These are phyloP conservation scores for Thera obeliscata DNA, from an alignment of 2,888 invertebrate species.

Conservation along the genomic window DNA sequence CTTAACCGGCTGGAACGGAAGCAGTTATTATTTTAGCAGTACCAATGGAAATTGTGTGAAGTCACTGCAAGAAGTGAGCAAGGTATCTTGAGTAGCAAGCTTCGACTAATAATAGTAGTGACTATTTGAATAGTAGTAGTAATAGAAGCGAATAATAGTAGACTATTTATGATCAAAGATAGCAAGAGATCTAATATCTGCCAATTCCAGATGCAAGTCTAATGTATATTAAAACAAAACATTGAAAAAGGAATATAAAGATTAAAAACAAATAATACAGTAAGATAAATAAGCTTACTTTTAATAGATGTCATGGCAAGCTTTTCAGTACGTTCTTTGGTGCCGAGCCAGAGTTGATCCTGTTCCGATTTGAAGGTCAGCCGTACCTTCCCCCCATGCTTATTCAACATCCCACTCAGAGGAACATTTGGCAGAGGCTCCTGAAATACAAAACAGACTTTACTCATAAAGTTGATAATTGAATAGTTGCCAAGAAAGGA, in stretches of 20 bases:
- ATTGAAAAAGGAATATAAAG: neutral
- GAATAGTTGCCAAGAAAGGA: constrained; percentile 11
- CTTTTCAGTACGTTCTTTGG: constrained; percentile 96
- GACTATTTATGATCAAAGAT: no score
- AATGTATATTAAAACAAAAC: no score
- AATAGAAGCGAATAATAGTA: no score
- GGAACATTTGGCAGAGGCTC: constrained; percentile 92
- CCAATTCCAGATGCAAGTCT: no score
- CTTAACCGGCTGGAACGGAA: no score
- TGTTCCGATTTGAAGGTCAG: constrained; percentile 95
- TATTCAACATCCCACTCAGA: constrained; percentile 95
- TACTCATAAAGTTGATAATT: constrained; percentile 4
- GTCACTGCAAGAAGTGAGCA: no score
- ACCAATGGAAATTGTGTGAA: no score
- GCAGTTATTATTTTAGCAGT: no score
- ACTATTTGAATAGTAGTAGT: no score
- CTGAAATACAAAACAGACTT: constrained; percentile 62
- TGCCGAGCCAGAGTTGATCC: constrained; percentile 96
- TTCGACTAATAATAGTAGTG: no score
- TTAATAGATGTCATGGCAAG: constrained; percentile 95
- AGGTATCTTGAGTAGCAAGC: no score
- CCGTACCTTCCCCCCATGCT: constrained; percentile 94
- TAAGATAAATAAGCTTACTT: constrained; percentile 77
- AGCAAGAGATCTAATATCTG: no score
- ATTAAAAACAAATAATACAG: neutral